A percentile compares a stretch with the other conserved stretches of the same genome.
phyloP scores from a whole-genome alignment of 2,797 vertebrate species.

The Heteromormyrus szaboi region DNA sequence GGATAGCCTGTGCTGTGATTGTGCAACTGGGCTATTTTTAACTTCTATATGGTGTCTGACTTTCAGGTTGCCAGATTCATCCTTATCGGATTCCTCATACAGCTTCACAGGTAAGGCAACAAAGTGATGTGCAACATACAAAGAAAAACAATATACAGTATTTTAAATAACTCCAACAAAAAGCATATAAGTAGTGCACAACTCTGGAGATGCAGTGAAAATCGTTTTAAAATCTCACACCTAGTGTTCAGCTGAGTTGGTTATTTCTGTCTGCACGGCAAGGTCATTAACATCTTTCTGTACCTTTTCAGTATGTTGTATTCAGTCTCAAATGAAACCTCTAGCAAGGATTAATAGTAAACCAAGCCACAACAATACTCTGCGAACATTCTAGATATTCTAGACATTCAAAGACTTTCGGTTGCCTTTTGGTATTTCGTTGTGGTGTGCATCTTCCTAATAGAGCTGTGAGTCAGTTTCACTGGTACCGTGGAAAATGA shows the following conservation, averaged over 20 bases:
- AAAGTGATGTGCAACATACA: neutral
- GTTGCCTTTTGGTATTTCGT: neutral
- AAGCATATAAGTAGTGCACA: neutral
- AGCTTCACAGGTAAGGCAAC: conserved; percentile 41
- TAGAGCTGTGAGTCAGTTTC: neutral
- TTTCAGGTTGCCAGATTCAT: conserved; percentile 15
- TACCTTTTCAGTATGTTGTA: neutral
- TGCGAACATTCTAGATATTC: neutral
- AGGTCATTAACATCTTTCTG: neutral
- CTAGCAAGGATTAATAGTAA: neutral
- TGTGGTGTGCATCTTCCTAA: neutral
- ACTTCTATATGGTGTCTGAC: neutral
- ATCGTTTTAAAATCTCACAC: neutral
- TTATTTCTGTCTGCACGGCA: neutral
- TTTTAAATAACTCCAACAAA: neutral
- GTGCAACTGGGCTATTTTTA: neutral
- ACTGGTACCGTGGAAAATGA: neutral
- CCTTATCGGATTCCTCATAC: conserved; percentile 35
- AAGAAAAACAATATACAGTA: neutral
- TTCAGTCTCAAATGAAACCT: neutral
- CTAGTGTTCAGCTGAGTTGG: neutral
- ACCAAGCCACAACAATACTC: neutral
- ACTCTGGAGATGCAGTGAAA: neutral
- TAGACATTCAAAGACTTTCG: neutral
- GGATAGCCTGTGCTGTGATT: neutral